Evolutionary conservation across 2,888 invertebrate species (phyloP), one percentile per base, ranked within the genome.

Genomic region (Ceratothoa steindachneri): DNA sequence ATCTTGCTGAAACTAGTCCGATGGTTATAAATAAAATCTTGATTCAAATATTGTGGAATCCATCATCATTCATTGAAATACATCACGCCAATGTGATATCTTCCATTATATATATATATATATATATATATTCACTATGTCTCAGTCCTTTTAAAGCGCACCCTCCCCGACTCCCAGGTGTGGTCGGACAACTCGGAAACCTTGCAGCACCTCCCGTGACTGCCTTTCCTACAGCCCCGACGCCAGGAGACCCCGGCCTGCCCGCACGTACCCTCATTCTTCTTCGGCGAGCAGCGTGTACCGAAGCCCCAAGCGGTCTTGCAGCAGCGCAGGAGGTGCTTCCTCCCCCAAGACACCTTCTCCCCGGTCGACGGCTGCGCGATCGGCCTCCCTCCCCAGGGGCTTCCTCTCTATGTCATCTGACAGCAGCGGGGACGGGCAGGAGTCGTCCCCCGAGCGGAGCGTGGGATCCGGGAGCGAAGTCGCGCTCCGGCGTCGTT

Each of bases 381-480:
- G 79, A 24, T 79, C 79, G 0, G 69, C 75, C 7, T 79, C 79
- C 1, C 74, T 79, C 12, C 79, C 76, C 0, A 71, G 79, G 12
- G 74, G 72, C 15, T 30, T 22, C 22, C 24, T 73, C 70, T n/a
- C 67, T 64, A 71, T 27, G 12, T 19, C 71, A 7, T 30, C 30
- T 22, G 60, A 60, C 60, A 60, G 60, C 3, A 60, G 60, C 27
- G 60, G 60, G 22, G 60, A 60, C 27, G 60, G 60, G 60, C 60
- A 15, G 24, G 60, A 60, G 27, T 60, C 60, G 9, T 60, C 60
- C 12, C 60, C 60, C 12, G 60, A 60, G 60, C 19, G 60, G 12
- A 67, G 71, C 29, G 30, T 66, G 2, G 60, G 71, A 24, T 73
- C 73, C 0, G 64, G 77, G 30, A 77, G 77, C 41, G 73, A 77